These are phyloP conservation scores for Drosophila suboccidentalis DNA, from an alignment of 2,888 invertebrate species.

Conservation along the genomic window DNA sequence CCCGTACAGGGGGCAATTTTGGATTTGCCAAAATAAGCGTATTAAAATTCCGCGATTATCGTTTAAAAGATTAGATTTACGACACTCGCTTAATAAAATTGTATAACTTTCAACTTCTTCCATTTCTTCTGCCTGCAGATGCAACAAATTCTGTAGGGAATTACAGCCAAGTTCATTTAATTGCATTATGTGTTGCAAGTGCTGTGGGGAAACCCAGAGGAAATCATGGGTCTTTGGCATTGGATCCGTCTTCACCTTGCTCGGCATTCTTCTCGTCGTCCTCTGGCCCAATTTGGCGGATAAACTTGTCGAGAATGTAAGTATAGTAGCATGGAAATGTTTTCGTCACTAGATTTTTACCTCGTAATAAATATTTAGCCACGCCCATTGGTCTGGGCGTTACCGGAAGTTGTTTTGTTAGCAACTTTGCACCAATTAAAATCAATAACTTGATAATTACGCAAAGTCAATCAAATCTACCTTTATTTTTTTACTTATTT, in stretches of 20 bases:
- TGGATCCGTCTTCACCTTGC: slow-evolving; percentile 72
- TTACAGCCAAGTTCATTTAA: neutral
- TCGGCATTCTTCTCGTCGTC: slow-evolving; percentile 78
- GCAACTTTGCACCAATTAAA: too few relatives aligned
- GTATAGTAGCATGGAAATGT: slow-evolving; percentile 22
- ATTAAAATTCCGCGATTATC: slow-evolving; percentile 44
- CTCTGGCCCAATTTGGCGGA: slow-evolving; percentile 81
- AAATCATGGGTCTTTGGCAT: slow-evolving; percentile 85
- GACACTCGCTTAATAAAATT: neutral
- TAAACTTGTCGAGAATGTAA: slow-evolving; percentile 79
- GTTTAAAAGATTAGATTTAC: slow-evolving; percentile 27
- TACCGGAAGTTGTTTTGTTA: too few relatives aligned
- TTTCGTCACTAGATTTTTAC: too few relatives aligned
- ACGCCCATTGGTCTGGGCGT: too few relatives aligned
- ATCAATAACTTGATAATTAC: too few relatives aligned
- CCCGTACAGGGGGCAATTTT: slow-evolving; percentile 23
- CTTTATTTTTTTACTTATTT: too few relatives aligned
- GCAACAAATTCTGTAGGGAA: slow-evolving; percentile 17
- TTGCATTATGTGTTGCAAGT: slow-evolving; percentile 80
- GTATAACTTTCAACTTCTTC: slow-evolving; percentile 3
- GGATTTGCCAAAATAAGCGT: slow-evolving; percentile 29
- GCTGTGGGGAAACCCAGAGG: slow-evolving; percentile 83
- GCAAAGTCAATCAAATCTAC: too few relatives aligned
- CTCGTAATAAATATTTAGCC: too few relatives aligned
- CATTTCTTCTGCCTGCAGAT: slow-evolving; percentile 31